Percentiles rank a stretch among this genome's conserved stretches.
phyloP scores from a whole-genome alignment of 1,140 invertebrate genomes.

The Bombus haemorrhoidalis region DNA sequence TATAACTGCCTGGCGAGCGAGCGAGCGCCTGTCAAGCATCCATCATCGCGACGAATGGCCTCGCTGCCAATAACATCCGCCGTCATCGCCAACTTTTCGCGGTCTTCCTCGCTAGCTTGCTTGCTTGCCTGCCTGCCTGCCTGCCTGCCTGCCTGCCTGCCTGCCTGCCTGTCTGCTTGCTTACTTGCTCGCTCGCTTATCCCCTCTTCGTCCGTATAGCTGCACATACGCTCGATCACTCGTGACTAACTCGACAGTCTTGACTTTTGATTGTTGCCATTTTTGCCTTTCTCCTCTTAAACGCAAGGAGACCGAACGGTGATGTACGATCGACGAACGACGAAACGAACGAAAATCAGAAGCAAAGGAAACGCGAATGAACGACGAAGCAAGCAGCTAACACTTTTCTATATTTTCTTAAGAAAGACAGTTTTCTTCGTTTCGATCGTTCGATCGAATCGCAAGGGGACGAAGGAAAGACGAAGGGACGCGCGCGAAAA shows the following conservation, averaged over 20 bases:
- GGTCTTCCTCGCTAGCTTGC: constrained; percentile 60
- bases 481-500: not conserved
- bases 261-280: constrained; percentile 34
- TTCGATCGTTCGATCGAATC: too few species aligned
- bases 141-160: constrained; percentile 28
- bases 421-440: too few species aligned
- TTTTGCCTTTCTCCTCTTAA: too few species aligned
- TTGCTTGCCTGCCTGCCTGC: constrained; percentile 11
- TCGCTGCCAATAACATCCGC: constrained; percentile 80
- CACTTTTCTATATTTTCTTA: too few species aligned
- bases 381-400: not conserved
- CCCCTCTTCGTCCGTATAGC: constrained; percentile 10
- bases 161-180: constrained; percentile 31
- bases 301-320: not conserved
- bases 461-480: too few species aligned
- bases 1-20: constrained; percentile 81
- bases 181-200: constrained; percentile 41
- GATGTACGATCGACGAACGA: not conserved
- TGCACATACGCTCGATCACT: constrained; percentile 45
- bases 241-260: constrained; percentile 29
- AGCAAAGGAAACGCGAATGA: not conserved
- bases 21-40: constrained; percentile 80
- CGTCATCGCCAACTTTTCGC: constrained; percentile 78
- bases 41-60: constrained; percentile 81
- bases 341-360: too few species aligned